A percentile compares a stretch with the other conserved stretches of the same genome.
phyloP scores from a whole-genome alignment of 2,113 vertebrate genomes.

The Barbus barbus region DNA sequence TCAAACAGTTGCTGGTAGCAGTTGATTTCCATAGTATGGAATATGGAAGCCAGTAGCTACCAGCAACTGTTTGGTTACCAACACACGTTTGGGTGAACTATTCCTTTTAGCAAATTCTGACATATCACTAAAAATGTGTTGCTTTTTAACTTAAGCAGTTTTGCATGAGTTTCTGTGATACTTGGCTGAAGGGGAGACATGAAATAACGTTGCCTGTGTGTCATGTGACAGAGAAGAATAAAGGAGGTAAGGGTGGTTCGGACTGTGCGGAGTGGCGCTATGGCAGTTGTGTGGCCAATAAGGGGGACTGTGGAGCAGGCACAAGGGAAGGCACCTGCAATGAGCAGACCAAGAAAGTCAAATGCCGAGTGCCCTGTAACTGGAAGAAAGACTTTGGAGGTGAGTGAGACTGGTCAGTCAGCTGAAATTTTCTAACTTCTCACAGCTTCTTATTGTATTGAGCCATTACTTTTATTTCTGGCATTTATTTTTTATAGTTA shows the following conservation, averaged over 20 bases:
- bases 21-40: too few species aligned
- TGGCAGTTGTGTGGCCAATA: conserved; percentile 84
- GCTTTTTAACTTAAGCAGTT: too few species aligned
- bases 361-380: conserved; percentile 90
- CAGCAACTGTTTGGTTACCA: too few species aligned
- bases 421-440: not conserved
- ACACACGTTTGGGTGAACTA: too few species aligned
- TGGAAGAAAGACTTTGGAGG: conserved; percentile 93
- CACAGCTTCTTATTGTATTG: not conserved
- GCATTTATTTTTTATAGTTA: not conserved
- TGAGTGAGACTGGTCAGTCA: conserved; percentile 56
- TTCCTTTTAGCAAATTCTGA: too few species aligned
- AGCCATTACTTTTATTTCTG: not conserved
- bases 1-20: too few species aligned
- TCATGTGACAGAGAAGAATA: conserved; percentile 74
- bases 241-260: conserved; percentile 71
- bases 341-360: conserved; percentile 81
- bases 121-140: too few species aligned
- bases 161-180: not conserved
- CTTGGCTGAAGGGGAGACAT: not conserved
- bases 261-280: conserved; percentile 86
- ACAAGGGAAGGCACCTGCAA: conserved; percentile 83
- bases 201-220: not conserved
- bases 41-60: too few species aligned
- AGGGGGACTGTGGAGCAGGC: conserved; percentile 84